Evolutionary conservation across 2,113 vertebrate genomes (phyloP).

Genomic region (Sprattus sprattus): DNA sequence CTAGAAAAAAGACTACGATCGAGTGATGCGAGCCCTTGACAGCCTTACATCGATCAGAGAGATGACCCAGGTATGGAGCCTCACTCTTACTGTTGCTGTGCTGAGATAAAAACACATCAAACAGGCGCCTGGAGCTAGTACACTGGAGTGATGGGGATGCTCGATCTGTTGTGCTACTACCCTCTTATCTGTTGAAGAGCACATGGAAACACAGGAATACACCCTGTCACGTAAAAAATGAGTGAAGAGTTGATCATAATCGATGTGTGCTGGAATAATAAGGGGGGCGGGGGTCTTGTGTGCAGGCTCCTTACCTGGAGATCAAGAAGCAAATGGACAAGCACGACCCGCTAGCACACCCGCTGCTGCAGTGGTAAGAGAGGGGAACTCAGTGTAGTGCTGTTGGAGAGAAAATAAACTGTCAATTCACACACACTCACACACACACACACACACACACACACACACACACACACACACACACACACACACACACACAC

Average conservation of each 20-base stretch:
- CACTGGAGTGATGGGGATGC: not conserved
- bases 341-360: constrained; percentile 86
- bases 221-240: not conserved
- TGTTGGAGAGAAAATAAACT: not conserved
- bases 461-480: not conserved
- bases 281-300: constrained; percentile 24
- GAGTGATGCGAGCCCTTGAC: constrained; percentile 87
- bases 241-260: not conserved
- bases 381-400: not conserved
- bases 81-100: not conserved
- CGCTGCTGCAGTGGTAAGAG: constrained; percentile 84
- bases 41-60: constrained; percentile 91
- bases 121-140: not conserved
- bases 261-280: not conserved
- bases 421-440: not conserved
- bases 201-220: not conserved
- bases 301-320: constrained; percentile 88
- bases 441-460: no score
- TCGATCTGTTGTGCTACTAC: not conserved
- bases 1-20: constrained; percentile 90
- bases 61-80: constrained; percentile 82
- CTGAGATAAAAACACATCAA: no score
- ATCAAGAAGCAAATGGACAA: constrained; percentile 95
- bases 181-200: not conserved
- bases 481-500: not conserved